A percentile compares a stretch with the other conserved stretches of the same genome.
These are phyloP conservation scores for Gallinago undulata DNA, from an alignment of 2,113 vertebrate species.

Conservation along the genomic window DNA sequence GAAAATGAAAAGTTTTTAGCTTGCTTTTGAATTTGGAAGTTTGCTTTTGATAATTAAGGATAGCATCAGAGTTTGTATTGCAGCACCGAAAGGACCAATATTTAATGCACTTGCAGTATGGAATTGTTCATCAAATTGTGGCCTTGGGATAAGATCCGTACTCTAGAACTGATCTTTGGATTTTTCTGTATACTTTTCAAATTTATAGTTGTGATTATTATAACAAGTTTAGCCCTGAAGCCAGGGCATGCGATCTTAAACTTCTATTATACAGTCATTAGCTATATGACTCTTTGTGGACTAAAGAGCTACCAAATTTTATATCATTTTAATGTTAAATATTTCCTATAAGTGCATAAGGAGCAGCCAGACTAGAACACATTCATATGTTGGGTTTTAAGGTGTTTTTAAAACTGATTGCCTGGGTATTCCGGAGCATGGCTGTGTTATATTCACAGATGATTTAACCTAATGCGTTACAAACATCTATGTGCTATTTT, in stretches of 20 bases:
- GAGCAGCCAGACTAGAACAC: not conserved
- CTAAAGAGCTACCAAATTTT: slow-evolving; percentile 36
- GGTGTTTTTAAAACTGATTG: not conserved
- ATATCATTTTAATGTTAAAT: not conserved
- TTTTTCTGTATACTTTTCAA: slow-evolving; percentile 41
- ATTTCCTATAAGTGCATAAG: slow-evolving; percentile 16
- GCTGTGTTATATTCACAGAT: not conserved
- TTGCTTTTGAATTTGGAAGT: not conserved
- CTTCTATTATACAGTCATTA: not conserved
- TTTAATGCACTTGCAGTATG: slow-evolving; percentile 33
- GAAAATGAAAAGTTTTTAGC: not conserved
- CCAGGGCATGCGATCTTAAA: not conserved
- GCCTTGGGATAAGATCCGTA: slow-evolving; percentile 52
- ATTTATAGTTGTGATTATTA: slow-evolving; percentile 5
- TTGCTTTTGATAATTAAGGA: not conserved
- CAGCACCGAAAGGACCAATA: slow-evolving; percentile 55
- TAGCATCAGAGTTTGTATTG: slow-evolving; percentile 54
- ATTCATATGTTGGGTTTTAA: not conserved
- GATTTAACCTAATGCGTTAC: not conserved
- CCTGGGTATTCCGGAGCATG: not conserved
- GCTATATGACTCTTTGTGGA: not conserved
- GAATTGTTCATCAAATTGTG: slow-evolving; percentile 52
- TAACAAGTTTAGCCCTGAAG: slow-evolving; percentile 1
- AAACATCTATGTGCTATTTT: not conserved
- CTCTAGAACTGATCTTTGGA: slow-evolving; percentile 14